Evolutionary conservation across 1,140 invertebrate genomes (phyloP).

Genomic region (Littorina saxatilis): DNA sequence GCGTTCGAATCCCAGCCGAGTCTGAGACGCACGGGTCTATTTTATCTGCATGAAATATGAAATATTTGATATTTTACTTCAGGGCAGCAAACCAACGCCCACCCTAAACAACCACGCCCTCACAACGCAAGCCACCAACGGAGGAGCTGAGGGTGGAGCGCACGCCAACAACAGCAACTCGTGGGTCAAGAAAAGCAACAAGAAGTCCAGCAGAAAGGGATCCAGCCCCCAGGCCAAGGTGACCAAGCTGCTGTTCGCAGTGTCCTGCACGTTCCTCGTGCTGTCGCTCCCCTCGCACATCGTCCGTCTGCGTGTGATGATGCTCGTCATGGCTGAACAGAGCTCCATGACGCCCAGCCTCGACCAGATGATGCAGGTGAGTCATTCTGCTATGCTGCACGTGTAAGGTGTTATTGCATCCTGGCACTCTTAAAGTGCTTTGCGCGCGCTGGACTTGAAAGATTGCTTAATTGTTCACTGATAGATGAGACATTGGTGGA

Average conservation of each 20-base stretch:
- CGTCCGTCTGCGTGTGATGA: slow-evolving; percentile 58
- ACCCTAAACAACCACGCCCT: background rate
- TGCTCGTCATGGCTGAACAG: slow-evolving; percentile 28
- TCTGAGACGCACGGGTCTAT: no score
- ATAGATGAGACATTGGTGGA: background rate
- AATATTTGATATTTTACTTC: no score
- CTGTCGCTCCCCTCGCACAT: slow-evolving; percentile 83
- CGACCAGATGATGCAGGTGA: slow-evolving; percentile 39
- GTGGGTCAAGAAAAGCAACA: background rate
- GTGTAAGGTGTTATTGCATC: background rate
- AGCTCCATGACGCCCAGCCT: slow-evolving; percentile 15
- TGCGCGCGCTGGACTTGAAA: background rate
- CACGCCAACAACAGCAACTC: background rate
- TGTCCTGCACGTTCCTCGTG: slow-evolving; percentile 86
- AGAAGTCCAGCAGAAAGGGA: background rate
- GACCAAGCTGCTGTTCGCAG: slow-evolving; percentile 88
- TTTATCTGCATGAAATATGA: no score
- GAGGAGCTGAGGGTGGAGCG: background rate
- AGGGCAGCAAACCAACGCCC: background rate
- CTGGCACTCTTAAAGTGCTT: background rate
- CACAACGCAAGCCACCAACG: background rate
- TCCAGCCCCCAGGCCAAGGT: slow-evolving; percentile 38
- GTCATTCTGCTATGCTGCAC: background rate
- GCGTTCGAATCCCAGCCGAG: no score
- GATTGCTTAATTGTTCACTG: background rate